phyloP scores from a whole-genome alignment of 2,113 vertebrate genomes.

The Ciconia boyciana region DNA sequence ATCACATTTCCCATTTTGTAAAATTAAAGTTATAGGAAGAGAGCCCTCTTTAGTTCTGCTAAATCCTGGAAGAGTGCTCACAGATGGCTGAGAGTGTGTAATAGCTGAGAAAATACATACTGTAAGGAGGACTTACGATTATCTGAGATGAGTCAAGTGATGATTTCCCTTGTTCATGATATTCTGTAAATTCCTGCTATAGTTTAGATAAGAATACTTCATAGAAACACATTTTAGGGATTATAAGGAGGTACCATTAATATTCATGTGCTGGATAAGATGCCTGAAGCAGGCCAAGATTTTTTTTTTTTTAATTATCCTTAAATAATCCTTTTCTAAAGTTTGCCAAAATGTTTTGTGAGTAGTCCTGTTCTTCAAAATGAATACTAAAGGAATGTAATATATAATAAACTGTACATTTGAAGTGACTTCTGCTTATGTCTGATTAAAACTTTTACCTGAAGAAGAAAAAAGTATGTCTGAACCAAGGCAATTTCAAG shows the following conservation, averaged over 20 bases:
- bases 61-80: not conserved
- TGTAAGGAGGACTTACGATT: not conserved
- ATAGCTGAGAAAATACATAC: not conserved
- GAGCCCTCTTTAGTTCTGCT: not conserved
- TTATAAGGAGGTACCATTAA: not conserved
- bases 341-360: not conserved
- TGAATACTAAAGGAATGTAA: not conserved
- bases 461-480: not conserved
- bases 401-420: not conserved
- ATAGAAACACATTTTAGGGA: not conserved
- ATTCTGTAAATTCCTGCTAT: slow-evolving; percentile 17
- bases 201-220: not conserved
- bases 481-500: not conserved
- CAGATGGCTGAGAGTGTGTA: not conserved
- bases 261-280: not conserved
- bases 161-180: slow-evolving; percentile 24
- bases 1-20: slow-evolving; percentile 27
- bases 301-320: not conserved
- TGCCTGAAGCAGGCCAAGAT: not conserved
- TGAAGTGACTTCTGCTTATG: not conserved
- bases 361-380: not conserved
- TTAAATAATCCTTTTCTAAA: not conserved
- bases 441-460: not conserved
- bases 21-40: slow-evolving; percentile 33
- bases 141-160: slow-evolving; percentile 47